phyloP scores from a whole-genome alignment of 2,797 vertebrate species.

The Telmatherina bonti region DNA sequence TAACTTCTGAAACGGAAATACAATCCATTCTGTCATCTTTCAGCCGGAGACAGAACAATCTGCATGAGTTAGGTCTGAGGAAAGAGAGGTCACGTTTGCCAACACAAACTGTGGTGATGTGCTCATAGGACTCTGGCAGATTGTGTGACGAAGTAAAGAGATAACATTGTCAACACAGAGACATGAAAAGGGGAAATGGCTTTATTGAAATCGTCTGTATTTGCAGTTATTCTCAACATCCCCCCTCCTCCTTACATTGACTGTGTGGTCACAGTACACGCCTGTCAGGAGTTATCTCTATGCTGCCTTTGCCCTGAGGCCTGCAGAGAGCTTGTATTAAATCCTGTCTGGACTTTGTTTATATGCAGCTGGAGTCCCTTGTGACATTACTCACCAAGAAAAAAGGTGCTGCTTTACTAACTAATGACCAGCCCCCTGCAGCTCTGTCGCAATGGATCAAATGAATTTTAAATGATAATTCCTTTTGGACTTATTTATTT shows the following conservation, averaged over 20 bases:
- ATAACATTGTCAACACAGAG: no score
- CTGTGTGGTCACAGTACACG: neutral
- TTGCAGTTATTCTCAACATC: no score
- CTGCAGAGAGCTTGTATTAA: conserved; percentile 40
- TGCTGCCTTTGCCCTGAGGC: conserved; percentile 34
- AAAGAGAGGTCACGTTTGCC: neutral
- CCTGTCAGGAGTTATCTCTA: conserved; percentile 29
- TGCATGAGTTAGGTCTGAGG: neutral
- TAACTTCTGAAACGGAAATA: no score
- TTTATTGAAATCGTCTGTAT: no score
- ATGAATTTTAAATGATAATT: conserved; percentile 17
- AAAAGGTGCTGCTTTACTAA: conserved; percentile 48
- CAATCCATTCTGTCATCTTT: no score
- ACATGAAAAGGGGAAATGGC: no score
- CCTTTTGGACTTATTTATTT: conserved; percentile 15
- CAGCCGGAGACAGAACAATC: neutral
- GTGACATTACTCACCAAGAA: conserved; percentile 53
- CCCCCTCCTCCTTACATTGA: neutral
- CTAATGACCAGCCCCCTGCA: neutral
- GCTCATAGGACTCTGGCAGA: no score
- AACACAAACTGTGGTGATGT: no score
- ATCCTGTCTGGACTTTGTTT: conserved; percentile 43
- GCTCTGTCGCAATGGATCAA: neutral
- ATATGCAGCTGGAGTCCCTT: conserved; percentile 45
- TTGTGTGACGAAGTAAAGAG: no score